Evolutionary conservation across 2,888 invertebrate species (phyloP), one percentile per base, ranked within the genome.

Genomic region (Escarpia spicata): DNA sequence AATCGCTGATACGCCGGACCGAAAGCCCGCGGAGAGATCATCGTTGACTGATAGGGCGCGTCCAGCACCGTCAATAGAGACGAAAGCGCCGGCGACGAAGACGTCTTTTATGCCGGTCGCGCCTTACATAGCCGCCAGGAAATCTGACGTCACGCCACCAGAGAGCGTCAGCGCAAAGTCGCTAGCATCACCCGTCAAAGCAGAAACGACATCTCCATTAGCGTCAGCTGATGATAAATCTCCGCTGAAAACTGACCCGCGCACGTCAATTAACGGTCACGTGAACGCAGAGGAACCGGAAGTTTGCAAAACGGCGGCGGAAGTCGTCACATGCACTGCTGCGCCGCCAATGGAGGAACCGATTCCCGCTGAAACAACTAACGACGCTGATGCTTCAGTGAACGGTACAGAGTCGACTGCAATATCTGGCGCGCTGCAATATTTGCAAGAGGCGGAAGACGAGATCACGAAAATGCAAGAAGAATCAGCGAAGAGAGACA

Each of bases 381-480:
- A 3, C 15, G 75, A 75, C 26, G 75, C 75, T 26, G 75, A 26
- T n/a, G 52, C 52, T 52, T 52, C 52, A 52, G 75, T 75, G 75
- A 75, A 75, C 75, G 75, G 75, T 26, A 75, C 75, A n/a, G 75
- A 75, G 26, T 75, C 75, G 26, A 4, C n/a, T 6, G 75, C 75
- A 26, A 75, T 75, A 75, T 75, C 19, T 75, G 75, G 75, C 75
- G 75, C 75, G 26, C 75, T 75, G 75, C 19, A 75, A 75, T 75
- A 75, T 75, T 75, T 75, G 26, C 75, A 75, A 75, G 75, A 75
- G 75, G 75, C 75, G 75, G 75, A 75, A 26, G 75, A 75, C n/a
- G 75, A 75, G 19, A 75, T 75, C 75, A 75, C 75, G 26, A 75
- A 75, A 75, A 75, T 75, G 75, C 75, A 75, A 75, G 75, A 75